Evolutionary conservation across 2,888 invertebrate species (phyloP).

Genomic region (Cheilosia grossa): DNA sequence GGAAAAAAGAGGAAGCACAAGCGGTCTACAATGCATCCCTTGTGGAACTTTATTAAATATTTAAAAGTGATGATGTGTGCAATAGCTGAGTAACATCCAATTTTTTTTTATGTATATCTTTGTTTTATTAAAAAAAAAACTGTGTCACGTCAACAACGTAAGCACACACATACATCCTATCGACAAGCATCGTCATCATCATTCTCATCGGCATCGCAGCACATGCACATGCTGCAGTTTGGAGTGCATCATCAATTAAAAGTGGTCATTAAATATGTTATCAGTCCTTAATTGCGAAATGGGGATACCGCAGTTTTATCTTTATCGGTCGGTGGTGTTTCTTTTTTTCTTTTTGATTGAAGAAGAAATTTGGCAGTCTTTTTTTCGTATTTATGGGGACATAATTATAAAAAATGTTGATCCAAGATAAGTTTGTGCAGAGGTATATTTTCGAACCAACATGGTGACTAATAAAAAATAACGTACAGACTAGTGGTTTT

Average conservation of each 20-base stretch:
- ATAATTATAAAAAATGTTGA: too few relatives aligned
- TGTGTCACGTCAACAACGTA: slow-evolving; percentile 47
- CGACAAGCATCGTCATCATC: slow-evolving; percentile 17
- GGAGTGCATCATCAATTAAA: slow-evolving; percentile 67
- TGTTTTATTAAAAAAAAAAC: slow-evolving; percentile 6
- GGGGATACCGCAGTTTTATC: slow-evolving; percentile 18
- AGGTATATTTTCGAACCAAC: too few relatives aligned
- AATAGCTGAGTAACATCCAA: not conserved
- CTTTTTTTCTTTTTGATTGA: slow-evolving; percentile 4
- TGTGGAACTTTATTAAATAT: slow-evolving; percentile 57
- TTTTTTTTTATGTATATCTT: not conserved
- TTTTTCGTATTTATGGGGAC: too few relatives aligned
- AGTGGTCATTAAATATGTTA: slow-evolving; percentile 68
- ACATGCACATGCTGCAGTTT: slow-evolving; percentile 30
- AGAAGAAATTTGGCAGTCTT: not conserved
- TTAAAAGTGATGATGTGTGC: slow-evolving; percentile 31
- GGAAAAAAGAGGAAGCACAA: not conserved
- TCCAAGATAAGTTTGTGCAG: too few relatives aligned
- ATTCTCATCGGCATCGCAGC: not conserved
- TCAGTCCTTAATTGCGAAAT: slow-evolving; percentile 68
- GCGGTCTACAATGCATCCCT: slow-evolving; percentile 45
- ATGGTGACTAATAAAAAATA: too few relatives aligned
- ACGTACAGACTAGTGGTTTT: too few relatives aligned
- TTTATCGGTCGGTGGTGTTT: not conserved
- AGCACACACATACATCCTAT: slow-evolving; percentile 11